These are phyloP conservation scores for Netelia melanura DNA, from an alignment of 2,888 invertebrate species.

Conservation along the genomic window DNA sequence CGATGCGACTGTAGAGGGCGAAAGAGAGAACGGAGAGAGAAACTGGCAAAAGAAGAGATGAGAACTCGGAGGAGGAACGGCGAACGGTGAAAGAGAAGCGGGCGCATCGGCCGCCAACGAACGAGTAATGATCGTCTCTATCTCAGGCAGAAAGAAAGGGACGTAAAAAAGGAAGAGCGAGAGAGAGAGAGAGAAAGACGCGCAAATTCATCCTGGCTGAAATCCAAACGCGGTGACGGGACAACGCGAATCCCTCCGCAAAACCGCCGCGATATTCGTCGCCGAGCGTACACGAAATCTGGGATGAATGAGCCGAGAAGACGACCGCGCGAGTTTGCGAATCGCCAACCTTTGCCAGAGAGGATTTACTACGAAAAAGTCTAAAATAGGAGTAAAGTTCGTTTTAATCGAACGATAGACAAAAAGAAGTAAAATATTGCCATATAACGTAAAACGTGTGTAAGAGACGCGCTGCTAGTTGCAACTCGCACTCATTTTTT, in stretches of 20 bases:
- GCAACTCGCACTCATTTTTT: not conserved
- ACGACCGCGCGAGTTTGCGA: not conserved
- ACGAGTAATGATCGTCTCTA: slow-evolving; percentile 20
- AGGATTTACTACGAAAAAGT: slow-evolving; percentile 18
- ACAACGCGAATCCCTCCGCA: slow-evolving; percentile 69
- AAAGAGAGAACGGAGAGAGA: slow-evolving; percentile 19
- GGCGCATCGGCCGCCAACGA: not conserved
- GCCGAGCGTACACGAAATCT: slow-evolving; percentile 16
- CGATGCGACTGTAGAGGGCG: not conserved
- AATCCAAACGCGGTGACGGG: slow-evolving; percentile 75
- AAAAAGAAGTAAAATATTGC: no score
- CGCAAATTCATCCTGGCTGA: slow-evolving; percentile 79
- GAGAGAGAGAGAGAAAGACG: slow-evolving; percentile 71
- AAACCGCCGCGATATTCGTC: slow-evolving; percentile 31
- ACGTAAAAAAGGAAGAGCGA: not conserved
- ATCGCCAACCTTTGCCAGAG: not conserved
- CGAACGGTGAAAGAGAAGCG: slow-evolving; percentile 38
- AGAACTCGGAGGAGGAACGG: slow-evolving; percentile 43
- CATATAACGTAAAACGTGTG: no score
- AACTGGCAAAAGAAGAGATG: slow-evolving; percentile 48
- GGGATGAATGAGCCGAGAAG: slow-evolving; percentile 78
- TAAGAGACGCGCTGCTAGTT: no score
- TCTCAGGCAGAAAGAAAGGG: slow-evolving; percentile 1
- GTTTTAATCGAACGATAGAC: no score
- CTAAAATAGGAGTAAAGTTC: no score